A percentile compares a stretch with the other conserved stretches of the same genome.
Evolutionary conservation across 1,140 invertebrate species (phyloP).

Genomic region (Colletes gigas): DNA sequence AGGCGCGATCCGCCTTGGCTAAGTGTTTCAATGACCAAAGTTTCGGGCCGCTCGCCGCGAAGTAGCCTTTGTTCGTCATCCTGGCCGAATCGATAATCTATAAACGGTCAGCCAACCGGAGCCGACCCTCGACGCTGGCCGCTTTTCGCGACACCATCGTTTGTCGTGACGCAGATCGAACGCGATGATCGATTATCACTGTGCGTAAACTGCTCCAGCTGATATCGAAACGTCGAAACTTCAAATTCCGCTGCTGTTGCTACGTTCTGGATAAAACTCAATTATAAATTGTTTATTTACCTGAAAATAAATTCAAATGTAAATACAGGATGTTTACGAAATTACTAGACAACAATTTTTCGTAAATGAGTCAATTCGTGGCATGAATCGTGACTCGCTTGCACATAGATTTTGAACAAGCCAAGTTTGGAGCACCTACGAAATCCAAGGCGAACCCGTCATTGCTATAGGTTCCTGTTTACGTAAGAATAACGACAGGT

Average conservation of each 20-base stretch:
- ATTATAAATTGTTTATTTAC: no score
- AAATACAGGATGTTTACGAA: no score
- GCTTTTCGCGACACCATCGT: conserved; percentile 43
- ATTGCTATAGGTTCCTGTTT: background rate
- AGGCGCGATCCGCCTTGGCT: background rate
- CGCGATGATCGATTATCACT: conserved; percentile 37
- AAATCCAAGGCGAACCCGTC: no score
- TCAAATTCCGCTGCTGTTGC: background rate
- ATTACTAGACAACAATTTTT: no score
- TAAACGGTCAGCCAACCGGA: conserved; percentile 56
- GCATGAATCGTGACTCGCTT: no score
- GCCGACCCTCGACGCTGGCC: conserved; percentile 27
- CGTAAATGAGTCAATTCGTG: no score
- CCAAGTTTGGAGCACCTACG: no score
- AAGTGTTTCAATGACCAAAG: conserved; percentile 53
- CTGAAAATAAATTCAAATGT: no score
- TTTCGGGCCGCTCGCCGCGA: conserved; percentile 43
- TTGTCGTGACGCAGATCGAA: conserved; percentile 16
- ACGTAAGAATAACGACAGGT: background rate
- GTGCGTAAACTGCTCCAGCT: conserved; percentile 9
- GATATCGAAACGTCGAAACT: conserved; percentile 16
- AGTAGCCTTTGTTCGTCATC: conserved; percentile 61
- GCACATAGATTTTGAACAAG: no score
- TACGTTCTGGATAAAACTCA: no score
- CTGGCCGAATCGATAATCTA: conserved; percentile 63